These are phyloP conservation scores for Ictalurus punctatus DNA, from an alignment of 2,113 vertebrate species.

Conservation along the genomic window DNA sequence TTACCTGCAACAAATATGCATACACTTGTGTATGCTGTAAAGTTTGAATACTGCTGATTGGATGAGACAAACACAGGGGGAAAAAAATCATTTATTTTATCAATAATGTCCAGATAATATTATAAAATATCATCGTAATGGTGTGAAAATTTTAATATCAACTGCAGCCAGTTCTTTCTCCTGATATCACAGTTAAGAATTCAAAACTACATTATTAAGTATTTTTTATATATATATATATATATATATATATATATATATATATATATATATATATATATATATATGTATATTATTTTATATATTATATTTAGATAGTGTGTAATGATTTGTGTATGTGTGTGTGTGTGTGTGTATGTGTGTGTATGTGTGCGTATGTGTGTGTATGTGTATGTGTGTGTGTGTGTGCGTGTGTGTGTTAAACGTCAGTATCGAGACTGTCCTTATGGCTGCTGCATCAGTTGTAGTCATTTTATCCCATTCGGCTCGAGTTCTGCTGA, in stretches of 20 bases:
- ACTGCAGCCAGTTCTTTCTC: not conserved
- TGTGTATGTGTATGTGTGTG: slow-evolving; percentile 5
- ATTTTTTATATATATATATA: too few relatives aligned
- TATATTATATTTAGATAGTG: not conserved
- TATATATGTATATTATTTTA: too few relatives aligned
- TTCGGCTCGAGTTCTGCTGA: slow-evolving; percentile 75
- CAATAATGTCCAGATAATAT: not conserved
- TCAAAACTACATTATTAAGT: not conserved
- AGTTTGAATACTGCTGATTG: not conserved
- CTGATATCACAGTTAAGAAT: not conserved
- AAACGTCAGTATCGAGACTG: slow-evolving; percentile 76
- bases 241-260: too few relatives aligned
- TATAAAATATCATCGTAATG: not conserved
- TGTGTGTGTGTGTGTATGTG: too few relatives aligned
- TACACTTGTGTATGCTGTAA: not conserved
- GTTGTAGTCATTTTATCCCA: slow-evolving; percentile 76
- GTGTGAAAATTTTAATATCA: not conserved
- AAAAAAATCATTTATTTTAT: not conserved
- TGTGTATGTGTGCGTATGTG: not conserved
- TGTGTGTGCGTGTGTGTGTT: not conserved
- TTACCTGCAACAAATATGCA: not conserved
- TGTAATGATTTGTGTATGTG: not conserved
- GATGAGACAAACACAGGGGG: not conserved
- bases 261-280: too few relatives aligned
- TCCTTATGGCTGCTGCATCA: slow-evolving; percentile 76